These are phyloP conservation scores for Enoplolaimus lenunculus DNA, from an alignment of 2,888 invertebrate genomes.

Conservation along the genomic window DNA sequence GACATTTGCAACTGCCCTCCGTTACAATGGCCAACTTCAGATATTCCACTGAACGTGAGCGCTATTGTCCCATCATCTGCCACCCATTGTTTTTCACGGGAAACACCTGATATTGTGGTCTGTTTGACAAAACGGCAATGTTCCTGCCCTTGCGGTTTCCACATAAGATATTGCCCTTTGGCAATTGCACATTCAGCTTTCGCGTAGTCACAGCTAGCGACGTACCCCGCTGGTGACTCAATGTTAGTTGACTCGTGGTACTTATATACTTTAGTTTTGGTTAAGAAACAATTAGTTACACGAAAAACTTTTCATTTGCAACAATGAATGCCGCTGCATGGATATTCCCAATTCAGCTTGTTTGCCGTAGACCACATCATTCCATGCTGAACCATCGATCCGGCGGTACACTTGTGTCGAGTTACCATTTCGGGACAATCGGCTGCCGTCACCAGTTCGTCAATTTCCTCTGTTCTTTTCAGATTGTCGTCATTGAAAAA, in stretches of 20 bases:
- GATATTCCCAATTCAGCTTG: conserved; percentile 1
- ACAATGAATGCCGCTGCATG: conserved; percentile 11
- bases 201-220: neutral
- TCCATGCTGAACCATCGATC: neutral
- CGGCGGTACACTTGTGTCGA: neutral
- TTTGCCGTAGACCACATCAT: neutral
- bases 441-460: neutral
- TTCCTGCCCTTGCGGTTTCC: neutral
- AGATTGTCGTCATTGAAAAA: conserved; percentile 13
- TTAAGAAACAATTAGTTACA: conserved; percentile 7
- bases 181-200: neutral
- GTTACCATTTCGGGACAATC: conserved; percentile 1
- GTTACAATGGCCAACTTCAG: neutral
- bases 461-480: neutral
- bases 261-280: conserved; percentile 4
- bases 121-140: neutral
- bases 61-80: conserved; percentile 5
- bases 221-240: neutral
- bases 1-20: neutral
- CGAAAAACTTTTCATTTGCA: conserved; percentile 9
- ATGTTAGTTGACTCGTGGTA: neutral
- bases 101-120: neutral
- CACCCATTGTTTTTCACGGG: neutral
- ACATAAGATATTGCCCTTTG: neutral
- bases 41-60: neutral